These are phyloP conservation scores for Cinclus mexicanus DNA, from an alignment of 2,113 vertebrate species.

Conservation along the genomic window DNA sequence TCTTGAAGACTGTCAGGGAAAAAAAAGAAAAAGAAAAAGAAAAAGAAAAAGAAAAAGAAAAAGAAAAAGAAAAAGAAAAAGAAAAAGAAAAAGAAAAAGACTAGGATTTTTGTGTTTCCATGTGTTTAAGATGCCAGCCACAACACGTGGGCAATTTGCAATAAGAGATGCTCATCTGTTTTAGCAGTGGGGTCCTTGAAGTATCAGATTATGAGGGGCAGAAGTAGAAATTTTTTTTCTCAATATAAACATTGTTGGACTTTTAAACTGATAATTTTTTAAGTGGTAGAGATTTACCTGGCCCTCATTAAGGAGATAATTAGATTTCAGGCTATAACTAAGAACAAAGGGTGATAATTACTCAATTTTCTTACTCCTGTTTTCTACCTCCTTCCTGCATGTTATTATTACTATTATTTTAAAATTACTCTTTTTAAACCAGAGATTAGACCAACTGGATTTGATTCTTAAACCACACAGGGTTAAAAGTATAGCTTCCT, in stretches of 20 bases:
- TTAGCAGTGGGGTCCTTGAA: background rate
- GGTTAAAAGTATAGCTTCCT: background rate
- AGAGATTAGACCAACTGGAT: background rate
- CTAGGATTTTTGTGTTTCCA: background rate
- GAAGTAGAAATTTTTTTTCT: background rate
- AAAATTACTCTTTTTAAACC: background rate
- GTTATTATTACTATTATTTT: background rate
- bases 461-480: background rate
- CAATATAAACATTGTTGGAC: background rate
- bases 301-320: background rate
- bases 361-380: background rate
- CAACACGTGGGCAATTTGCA: background rate
- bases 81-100: background rate
- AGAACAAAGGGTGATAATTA: background rate
- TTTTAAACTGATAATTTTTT: background rate
- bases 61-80: background rate
- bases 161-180: rapidly evolving
- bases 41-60: background rate
- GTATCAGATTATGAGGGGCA: background rate
- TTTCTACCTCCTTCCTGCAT: rapidly evolving
- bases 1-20: background rate
- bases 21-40: background rate
- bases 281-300: background rate
- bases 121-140: background rate
- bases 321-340: background rate